Conservation (phyloP, 2,888 invertebrate species). For the Drosophila niveifrons region DNA sequence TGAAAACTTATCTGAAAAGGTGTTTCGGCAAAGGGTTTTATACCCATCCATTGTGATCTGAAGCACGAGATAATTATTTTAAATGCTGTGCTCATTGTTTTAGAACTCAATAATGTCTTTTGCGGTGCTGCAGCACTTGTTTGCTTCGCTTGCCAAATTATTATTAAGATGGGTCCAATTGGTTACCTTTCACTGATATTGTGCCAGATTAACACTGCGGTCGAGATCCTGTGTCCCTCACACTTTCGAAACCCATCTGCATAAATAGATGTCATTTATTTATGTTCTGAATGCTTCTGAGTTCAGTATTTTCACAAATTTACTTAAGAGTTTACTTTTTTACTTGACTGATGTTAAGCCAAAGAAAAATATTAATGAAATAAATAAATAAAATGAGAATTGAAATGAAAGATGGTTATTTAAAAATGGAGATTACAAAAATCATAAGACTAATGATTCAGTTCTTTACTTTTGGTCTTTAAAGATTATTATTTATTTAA, state of each 20-base stretch:
- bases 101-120: slow-evolving; percentile 57
- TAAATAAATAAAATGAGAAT: too few species aligned
- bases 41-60: slow-evolving; percentile 32
- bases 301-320: too few species aligned
- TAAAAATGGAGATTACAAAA: too few species aligned
- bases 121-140: slow-evolving; percentile 29
- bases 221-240: neutral
- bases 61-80: slow-evolving; percentile 64
- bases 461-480: too few species aligned
- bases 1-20: slow-evolving; percentile 16
- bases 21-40: slow-evolving; percentile 31
- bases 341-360: too few species aligned
- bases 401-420: too few species aligned
- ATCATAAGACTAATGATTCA: too few species aligned
- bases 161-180: slow-evolving; percentile 49
- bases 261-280: neutral
- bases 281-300: neutral
- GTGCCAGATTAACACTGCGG: neutral
- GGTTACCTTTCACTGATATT: slow-evolving; percentile 15
- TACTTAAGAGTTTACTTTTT: too few species aligned
- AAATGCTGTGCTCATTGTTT: slow-evolving; percentile 69
- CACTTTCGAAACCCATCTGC: neutral
- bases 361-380: too few species aligned
- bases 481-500: too few species aligned
- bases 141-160: slow-evolving; percentile 47